Conservation (phyloP, 2,888 invertebrate genomes). For the Acleris literana region DNA sequence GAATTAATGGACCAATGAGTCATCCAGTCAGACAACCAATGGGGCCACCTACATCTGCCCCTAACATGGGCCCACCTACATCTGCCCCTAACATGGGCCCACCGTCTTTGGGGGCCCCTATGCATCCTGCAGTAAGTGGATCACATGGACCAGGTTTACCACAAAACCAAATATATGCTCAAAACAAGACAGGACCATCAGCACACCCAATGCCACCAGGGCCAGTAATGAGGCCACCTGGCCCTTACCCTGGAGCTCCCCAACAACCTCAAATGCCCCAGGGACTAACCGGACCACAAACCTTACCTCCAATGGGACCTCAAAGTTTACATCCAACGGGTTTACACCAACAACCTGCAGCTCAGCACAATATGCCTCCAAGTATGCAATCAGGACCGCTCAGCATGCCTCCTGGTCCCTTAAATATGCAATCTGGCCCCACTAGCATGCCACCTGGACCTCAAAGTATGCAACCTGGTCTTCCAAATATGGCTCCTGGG, state of each 20-base stretch:
- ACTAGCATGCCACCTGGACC: conserved; percentile 40
- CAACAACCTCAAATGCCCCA: conserved; percentile 36
- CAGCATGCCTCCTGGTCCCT: conserved; percentile 31
- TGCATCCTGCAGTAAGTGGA: conserved; percentile 32
- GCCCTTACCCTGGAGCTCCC: conserved; percentile 29
- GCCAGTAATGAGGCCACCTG: conserved; percentile 38
- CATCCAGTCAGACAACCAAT: conserved; percentile 33
- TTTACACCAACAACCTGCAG: conserved; percentile 36
- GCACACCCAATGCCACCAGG: conserved; percentile 42
- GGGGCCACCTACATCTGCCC: conserved; percentile 42
- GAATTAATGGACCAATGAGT: conserved; percentile 29
- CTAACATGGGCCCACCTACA: conserved; percentile 40
- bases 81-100: conserved; percentile 41
- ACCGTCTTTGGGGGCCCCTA: conserved; percentile 35
- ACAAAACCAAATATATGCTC: conserved; percentile 25
- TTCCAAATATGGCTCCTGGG: conserved; percentile 5
- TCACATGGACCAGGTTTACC: conserved; percentile 26
- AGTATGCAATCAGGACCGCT: conserved; percentile 29
- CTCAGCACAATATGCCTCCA: conserved; percentile 33
- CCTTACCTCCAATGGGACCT: conserved; percentile 45
- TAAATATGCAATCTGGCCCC: conserved; percentile 37
- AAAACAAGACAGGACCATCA: conserved; percentile 38
- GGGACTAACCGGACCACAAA: conserved; percentile 38
- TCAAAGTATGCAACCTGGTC: too few species aligned
- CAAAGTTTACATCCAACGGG: conserved; percentile 44